phyloP scores from a whole-genome alignment of 2,797 vertebrate genomes.

The Denticeps clupeoides region DNA sequence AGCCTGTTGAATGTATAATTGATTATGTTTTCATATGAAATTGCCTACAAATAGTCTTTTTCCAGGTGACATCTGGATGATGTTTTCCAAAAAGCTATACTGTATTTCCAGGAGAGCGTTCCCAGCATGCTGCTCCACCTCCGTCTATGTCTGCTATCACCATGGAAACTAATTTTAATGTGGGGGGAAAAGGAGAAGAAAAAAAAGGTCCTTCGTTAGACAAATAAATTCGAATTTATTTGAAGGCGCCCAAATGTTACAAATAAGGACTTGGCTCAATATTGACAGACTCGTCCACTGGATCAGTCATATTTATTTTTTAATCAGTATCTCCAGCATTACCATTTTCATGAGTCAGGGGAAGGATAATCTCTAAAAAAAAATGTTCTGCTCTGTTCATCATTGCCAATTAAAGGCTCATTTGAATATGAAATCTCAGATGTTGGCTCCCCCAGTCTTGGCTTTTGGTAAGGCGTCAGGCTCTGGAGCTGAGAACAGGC shows the following conservation, averaged over 20 bases:
- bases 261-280: conserved; percentile 3
- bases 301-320: neutral
- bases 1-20: too few species aligned
- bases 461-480: too few species aligned
- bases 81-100: too few species aligned
- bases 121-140: conserved; percentile 40
- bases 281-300: neutral
- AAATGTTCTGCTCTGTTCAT: conserved; percentile 8
- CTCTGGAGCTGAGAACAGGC: too few species aligned
- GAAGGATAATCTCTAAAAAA: conserved; percentile 13
- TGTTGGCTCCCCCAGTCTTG: neutral
- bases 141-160: conserved; percentile 50
- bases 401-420: neutral
- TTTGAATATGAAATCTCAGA: neutral
- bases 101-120: conserved; percentile 52
- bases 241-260: conserved; percentile 14
- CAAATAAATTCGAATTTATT: conserved; percentile 30
- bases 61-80: too few species aligned
- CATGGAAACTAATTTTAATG: conserved; percentile 62
- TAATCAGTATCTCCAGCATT: conserved; percentile 1
- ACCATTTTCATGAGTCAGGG: conserved; percentile 11
- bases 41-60: too few species aligned
- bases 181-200: too few species aligned
- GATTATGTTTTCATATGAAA: too few species aligned
- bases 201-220: conserved; percentile 27